Percentiles rank a stretch among this genome's conserved stretches.
Conservation (phyloP, 1,140 invertebrate genomes). For the Euwallacea similis region DNA sequence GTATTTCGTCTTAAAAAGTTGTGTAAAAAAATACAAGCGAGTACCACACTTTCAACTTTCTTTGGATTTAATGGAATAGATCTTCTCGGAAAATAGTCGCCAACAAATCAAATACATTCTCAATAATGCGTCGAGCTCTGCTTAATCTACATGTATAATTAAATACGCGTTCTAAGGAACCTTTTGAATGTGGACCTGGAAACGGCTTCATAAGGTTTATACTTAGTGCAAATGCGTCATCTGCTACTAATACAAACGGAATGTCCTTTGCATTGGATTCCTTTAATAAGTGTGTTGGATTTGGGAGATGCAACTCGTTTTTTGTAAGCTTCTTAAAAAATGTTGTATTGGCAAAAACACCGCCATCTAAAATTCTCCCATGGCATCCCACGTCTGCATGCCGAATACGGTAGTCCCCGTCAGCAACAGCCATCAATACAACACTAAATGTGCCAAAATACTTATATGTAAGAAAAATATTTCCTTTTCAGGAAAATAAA, state of each 20-base stretch:
- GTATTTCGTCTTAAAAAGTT: conserved; percentile 22
- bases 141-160: conserved; percentile 25
- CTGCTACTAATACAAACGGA: conserved; percentile 20
- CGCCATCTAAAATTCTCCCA: neutral
- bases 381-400: neutral
- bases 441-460: no score
- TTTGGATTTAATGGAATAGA: conserved; percentile 1
- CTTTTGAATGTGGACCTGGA: conserved; percentile 18
- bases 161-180: conserved; percentile 15
- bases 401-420: neutral
- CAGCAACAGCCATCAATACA: neutral
- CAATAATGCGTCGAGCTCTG: conserved; percentile 3
- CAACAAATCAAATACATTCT: conserved; percentile 27
- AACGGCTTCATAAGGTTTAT: conserved; percentile 28
- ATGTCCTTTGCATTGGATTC: no score
- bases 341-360: neutral
- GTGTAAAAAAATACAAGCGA: conserved; percentile 9
- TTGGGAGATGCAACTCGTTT: neutral
- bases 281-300: conserved; percentile 1
- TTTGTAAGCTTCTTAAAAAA: no score
- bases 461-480: no score
- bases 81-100: conserved; percentile 8
- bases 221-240: conserved; percentile 27
- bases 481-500: no score
- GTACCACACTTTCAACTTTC: conserved; percentile 5